phyloP scores from a whole-genome alignment of 2,113 vertebrate genomes.

The Serinus canaria region DNA sequence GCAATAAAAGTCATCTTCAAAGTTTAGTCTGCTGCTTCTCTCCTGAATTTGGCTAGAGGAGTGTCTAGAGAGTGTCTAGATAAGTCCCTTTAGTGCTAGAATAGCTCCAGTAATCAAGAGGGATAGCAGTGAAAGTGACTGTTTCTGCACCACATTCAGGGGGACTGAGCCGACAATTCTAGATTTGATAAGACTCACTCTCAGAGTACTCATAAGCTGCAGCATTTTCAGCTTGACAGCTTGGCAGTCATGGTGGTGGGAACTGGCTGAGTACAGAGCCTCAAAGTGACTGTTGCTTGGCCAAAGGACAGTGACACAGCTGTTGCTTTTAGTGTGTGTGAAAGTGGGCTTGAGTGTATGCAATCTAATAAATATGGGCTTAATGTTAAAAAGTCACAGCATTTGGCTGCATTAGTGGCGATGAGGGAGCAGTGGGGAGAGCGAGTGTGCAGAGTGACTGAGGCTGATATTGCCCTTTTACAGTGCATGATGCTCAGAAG shows the following conservation, averaged over 20 bases:
- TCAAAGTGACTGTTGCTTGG: background rate
- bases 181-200: background rate
- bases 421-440: background rate
- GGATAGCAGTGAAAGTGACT: background rate
- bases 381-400: background rate
- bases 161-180: background rate
- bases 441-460: background rate
- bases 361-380: background rate
- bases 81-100: background rate
- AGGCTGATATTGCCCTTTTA: background rate
- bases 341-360: background rate
- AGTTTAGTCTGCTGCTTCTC: background rate
- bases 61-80: background rate
- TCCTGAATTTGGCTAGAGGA: background rate
- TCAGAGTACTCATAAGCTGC: background rate
- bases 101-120: background rate
- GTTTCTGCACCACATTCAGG: background rate
- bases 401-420: fast-evolving
- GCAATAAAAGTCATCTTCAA: background rate
- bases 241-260: background rate
- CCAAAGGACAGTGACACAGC: background rate
- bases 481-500: conserved; percentile 12
- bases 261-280: background rate
- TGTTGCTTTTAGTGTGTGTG: background rate
- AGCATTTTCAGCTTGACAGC: background rate